A percentile compares a stretch with the other conserved stretches of the same genome.
phyloP scores from a whole-genome alignment of 2,797 vertebrate genomes.

The Peromyscus eremicus region DNA sequence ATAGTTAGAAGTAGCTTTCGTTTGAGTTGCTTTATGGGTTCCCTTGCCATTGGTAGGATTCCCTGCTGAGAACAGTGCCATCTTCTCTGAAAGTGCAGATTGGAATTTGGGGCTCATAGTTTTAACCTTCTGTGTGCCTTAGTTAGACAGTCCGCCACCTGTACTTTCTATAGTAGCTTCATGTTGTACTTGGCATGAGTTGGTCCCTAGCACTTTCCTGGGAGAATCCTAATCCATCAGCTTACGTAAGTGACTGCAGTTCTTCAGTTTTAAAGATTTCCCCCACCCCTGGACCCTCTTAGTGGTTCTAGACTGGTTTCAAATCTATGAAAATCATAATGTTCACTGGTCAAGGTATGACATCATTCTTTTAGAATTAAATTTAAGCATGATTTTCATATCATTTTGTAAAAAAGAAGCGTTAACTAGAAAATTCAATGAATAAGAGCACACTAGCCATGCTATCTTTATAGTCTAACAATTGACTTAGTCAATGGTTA shows the following conservation, averaged over 20 bases:
- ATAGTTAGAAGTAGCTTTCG: neutral
- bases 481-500: neutral
- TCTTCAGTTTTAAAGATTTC: neutral
- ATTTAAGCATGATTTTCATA: neutral
- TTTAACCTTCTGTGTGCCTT: constrained; percentile 6
- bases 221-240: neutral
- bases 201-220: neutral
- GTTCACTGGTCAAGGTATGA: neutral
- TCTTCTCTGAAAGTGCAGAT: neutral
- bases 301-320: constrained; percentile 16
- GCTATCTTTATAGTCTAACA: neutral
- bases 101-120: neutral
- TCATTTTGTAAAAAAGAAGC: neutral
- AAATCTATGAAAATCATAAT: constrained; percentile 15
- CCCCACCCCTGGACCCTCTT: neutral
- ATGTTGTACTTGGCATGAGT: neutral
- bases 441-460: neutral
- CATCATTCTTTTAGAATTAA: neutral
- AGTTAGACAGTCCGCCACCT: neutral
- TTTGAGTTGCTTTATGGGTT: neutral
- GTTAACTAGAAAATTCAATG: neutral
- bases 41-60: neutral
- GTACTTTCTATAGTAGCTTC: neutral
- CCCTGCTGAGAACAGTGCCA: neutral
- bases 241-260: neutral